Base-by-base conservation (phyloP, 2,113 vertebrate genomes). In the Aphelocoma coerulescens region DNA sequence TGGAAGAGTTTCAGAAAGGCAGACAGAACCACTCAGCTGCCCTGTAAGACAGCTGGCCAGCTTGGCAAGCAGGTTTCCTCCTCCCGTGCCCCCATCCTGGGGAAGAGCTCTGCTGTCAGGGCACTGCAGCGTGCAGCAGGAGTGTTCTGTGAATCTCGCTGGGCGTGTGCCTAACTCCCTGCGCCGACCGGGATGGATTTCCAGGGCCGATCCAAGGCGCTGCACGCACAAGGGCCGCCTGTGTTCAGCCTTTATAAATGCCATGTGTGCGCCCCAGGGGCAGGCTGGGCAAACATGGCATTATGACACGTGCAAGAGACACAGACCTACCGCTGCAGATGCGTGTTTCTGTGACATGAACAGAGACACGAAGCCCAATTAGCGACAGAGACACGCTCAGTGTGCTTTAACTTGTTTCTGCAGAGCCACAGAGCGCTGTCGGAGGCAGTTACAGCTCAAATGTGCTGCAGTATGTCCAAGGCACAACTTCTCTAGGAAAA, bases 61-160 rank as follows among this genome's bases (percentile, higher is more conserved):
- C 54, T 24, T 7, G 19, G 44, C 37, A 84, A 32, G 24, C 10
- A 73, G 49, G 30, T 26, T 20, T 24, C 13, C 24, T 41, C 30
- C 35, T n/a, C 0, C 57, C 7, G 2, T 41, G 11, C 30, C 20
- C 13, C 8, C n/a, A 24, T 7, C 24, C 19, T 8, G 7, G 15
- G 33, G 44, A 72, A 63, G 13, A 49, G 2, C 49, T 49, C 13
- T 49, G 49, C 23, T 44, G 11, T 6, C 24, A 69, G n/a, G 66
- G 63, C 16, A 24, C 15, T 13, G 52, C 58, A 62, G 78, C 6
- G 52, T 4, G 21, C 39, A 78, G 39, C 17, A 27, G 5, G 26
- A 23, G 7, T 15, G 52, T 33, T 72, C 39, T 43, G 27, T 4
- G 59, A 12, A 35, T 46, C 20, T 39, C 18, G 3, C n/a, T 3